phyloP scores from a whole-genome alignment of 2,888 invertebrate species.

The Apamea monoglypha region DNA sequence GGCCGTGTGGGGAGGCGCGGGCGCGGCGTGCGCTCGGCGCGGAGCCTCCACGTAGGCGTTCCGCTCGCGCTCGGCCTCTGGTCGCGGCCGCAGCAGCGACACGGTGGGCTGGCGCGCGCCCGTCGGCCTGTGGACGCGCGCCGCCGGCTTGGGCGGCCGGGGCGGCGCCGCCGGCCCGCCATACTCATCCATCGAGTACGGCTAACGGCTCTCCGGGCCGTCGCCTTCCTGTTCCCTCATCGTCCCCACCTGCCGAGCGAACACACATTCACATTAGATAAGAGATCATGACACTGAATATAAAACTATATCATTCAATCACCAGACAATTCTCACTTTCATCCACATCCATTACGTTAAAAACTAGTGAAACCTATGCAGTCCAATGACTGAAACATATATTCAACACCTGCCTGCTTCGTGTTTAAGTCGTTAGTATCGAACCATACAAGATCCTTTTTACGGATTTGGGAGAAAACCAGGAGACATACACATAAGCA shows the following conservation, averaged over 20 bases:
- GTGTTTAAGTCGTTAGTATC: slow-evolving; percentile 3
- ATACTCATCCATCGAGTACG: slow-evolving; percentile 94
- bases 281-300: slow-evolving; percentile 28
- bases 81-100: slow-evolving; percentile 93
- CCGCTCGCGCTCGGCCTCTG: slow-evolving; percentile 95
- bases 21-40: slow-evolving; percentile 89
- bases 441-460: slow-evolving; percentile 12
- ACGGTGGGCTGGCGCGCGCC: slow-evolving; percentile 90
- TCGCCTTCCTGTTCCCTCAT: slow-evolving; percentile 92
- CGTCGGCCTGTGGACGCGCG: slow-evolving; percentile 91
- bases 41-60: slow-evolving; percentile 98
- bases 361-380: slow-evolving; percentile 38
- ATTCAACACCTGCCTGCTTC: slow-evolving; percentile 29
- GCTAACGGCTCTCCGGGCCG: slow-evolving; percentile 91
- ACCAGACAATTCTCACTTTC: slow-evolving; percentile 58
- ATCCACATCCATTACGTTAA: slow-evolving; percentile 52
- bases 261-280: slow-evolving; percentile 64
- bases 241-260: slow-evolving; percentile 90
- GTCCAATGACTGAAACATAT: slow-evolving; percentile 34
- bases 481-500: not conserved
- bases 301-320: slow-evolving; percentile 37
- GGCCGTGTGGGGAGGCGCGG: slow-evolving; percentile 83
- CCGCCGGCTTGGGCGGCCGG: slow-evolving; percentile 93
- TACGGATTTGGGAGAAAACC: not conserved
- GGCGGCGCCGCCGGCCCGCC: slow-evolving; percentile 95